These are phyloP conservation scores for Proterorhinus semilunaris DNA, from an alignment of 2,113 vertebrate genomes.

Conservation along the genomic window DNA sequence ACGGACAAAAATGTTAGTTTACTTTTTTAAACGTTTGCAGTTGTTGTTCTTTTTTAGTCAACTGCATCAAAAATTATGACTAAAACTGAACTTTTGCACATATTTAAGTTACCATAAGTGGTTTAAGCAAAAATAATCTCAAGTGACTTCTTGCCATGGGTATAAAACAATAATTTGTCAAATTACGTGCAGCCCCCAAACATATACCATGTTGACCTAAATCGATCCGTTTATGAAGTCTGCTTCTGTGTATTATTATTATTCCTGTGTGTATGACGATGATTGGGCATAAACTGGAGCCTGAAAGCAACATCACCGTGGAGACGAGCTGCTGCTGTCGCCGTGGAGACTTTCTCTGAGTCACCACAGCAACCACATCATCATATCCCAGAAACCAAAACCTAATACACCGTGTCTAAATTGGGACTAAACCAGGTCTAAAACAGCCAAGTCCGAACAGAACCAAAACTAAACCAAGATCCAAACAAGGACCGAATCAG, in stretches of 20 bases:
- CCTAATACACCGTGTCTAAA: background rate
- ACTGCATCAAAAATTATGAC: too few species aligned
- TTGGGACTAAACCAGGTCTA: background rate
- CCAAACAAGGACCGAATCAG: background rate
- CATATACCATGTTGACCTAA: too few species aligned
- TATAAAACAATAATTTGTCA: too few species aligned
- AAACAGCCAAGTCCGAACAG: background rate
- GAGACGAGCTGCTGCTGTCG: background rate
- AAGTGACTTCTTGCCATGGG: too few species aligned
- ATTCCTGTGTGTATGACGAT: background rate
- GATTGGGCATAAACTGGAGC: background rate
- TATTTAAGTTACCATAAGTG: too few species aligned
- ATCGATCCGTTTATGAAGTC: too few species aligned
- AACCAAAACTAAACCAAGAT: background rate
- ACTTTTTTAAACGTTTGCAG: too few species aligned
- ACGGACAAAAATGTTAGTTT: too few species aligned
- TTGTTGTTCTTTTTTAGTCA: too few species aligned
- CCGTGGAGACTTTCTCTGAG: background rate
- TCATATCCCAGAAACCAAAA: background rate
- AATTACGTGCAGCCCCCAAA: too few species aligned
- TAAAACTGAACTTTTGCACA: too few species aligned
- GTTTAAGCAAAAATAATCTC: too few species aligned
- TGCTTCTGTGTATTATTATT: background rate
- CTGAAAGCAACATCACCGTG: background rate
- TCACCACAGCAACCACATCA: conserved; percentile 3